Evolutionary conservation across 2,113 vertebrate species (phyloP).

Genomic region (Lepus timidus): DNA sequence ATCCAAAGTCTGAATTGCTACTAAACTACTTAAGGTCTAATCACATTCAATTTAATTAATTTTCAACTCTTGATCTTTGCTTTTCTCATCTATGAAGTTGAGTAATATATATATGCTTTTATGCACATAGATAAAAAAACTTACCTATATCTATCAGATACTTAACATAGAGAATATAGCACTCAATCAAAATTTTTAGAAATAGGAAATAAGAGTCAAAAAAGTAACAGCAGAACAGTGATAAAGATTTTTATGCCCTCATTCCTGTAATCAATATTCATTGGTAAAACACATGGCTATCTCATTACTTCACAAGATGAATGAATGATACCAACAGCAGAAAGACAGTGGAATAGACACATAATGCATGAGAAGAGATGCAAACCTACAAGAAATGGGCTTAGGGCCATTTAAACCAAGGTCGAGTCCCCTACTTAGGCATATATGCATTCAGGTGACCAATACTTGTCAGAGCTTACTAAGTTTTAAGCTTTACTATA

Average conservation of each 20-base stretch:
- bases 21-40: not conserved
- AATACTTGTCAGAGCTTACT: not conserved
- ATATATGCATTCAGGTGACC: not conserved
- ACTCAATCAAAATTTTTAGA: not conserved
- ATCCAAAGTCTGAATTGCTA: not conserved
- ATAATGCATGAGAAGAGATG: not conserved
- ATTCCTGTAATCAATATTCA: not conserved
- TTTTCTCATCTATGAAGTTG: not conserved
- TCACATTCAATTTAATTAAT: not conserved
- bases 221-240: not conserved
- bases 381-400: not conserved
- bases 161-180: not conserved
- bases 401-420: not conserved
- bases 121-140: not conserved
- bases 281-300: not conserved
- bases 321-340: not conserved
- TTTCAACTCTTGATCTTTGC: fast-evolving
- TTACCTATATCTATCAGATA: not conserved
- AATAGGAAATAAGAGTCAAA: not conserved
- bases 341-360: not conserved
- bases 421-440: not conserved
- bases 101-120: not conserved
- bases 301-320: not conserved
- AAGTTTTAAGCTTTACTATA: not conserved
- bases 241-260: not conserved